These are phyloP conservation scores for Epirrhoe alternata DNA, from an alignment of 2,888 invertebrate genomes.

Conservation along the genomic window DNA sequence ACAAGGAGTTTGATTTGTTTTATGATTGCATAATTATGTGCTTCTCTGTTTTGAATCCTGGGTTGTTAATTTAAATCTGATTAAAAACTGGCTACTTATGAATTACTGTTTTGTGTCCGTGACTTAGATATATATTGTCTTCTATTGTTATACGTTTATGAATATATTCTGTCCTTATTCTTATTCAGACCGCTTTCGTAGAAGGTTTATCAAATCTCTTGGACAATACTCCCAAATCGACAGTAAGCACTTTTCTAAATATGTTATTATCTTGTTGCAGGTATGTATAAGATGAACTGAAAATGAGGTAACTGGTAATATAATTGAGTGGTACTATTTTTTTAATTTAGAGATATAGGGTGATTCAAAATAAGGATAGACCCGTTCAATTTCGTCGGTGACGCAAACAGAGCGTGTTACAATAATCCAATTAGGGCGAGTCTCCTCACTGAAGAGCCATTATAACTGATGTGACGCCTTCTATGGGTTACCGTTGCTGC, in stretches of 20 bases:
- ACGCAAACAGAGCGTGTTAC: constrained; percentile 25
- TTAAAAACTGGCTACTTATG: neutral
- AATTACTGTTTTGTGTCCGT: neutral
- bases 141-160: no score
- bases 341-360: no score
- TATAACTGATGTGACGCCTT: constrained; percentile 66
- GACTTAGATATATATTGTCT: no score
- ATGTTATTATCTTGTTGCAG: constrained; percentile 26
- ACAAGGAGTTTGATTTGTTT: constrained; percentile 28
- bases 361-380: no score
- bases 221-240: no score
- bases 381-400: neutral
- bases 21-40: constrained; percentile 9
- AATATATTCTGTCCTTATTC: no score
- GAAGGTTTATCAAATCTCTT: no score
- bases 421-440: constrained; percentile 40
- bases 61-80: neutral
- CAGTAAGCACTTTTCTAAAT: neutral
- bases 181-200: no score
- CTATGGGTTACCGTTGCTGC: constrained; percentile 61
- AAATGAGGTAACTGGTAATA: constrained; percentile 12
- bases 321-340: neutral
- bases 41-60: neutral
- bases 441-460: constrained; percentile 31
- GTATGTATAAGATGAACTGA: constrained; percentile 17